Evolutionary conservation across 2,888 invertebrate species (phyloP).

Genomic region (Adineta ricciae): DNA sequence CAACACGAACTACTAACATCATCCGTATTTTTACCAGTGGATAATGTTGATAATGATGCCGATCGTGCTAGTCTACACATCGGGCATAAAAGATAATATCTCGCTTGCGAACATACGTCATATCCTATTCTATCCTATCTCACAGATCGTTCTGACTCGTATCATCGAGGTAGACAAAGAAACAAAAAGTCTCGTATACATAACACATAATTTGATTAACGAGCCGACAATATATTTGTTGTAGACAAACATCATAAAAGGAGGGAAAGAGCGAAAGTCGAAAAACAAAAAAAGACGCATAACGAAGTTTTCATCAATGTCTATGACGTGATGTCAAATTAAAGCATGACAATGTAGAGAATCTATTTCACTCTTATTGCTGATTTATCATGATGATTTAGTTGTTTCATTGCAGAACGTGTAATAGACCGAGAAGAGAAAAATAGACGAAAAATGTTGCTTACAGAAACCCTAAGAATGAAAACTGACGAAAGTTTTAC

Average conservation of each 20-base stretch:
- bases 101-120: not conserved
- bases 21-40: not conserved
- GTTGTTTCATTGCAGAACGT: not conserved
- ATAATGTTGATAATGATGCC: not conserved
- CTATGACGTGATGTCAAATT: not conserved
- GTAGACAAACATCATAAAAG: not conserved
- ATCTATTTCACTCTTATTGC: not conserved
- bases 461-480: not conserved
- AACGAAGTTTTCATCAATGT: not conserved
- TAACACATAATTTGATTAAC: not conserved
- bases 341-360: not conserved
- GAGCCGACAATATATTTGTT: not conserved
- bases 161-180: not conserved
- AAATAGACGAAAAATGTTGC: not conserved
- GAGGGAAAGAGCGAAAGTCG: not conserved
- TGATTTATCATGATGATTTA: not conserved
- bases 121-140: not conserved
- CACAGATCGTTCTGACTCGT: not conserved
- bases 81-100: not conserved
- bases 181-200: not conserved
- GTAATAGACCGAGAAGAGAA: not conserved
- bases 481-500: not conserved
- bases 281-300: not conserved
- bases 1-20: not conserved
- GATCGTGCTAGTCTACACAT: slow-evolving; percentile 1